Percentiles rank a stretch among this genome's conserved stretches.
These are phyloP conservation scores for Pyxicephalus adspersus DNA, from an alignment of 2,113 vertebrate species.

Conservation along the genomic window DNA sequence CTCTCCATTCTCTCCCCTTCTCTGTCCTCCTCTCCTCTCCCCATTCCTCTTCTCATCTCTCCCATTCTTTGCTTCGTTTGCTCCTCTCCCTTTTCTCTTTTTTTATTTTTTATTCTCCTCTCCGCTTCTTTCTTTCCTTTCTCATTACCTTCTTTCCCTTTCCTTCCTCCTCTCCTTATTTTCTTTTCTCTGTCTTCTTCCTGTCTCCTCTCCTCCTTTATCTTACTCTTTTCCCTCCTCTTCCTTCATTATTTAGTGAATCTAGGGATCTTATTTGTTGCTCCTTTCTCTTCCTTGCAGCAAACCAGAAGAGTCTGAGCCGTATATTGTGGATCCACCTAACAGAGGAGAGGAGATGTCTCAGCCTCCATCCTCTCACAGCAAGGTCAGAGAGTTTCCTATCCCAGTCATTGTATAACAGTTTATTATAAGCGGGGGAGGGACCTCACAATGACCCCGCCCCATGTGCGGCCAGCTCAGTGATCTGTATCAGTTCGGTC, in stretches of 20 bases:
- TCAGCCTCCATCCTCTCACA: slow-evolving; percentile 68
- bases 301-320: slow-evolving; percentile 62
- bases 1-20: neutral
- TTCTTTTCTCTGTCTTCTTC: neutral
- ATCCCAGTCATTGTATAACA: too few species aligned
- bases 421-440: too few species aligned
- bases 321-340: slow-evolving; percentile 69
- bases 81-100: neutral
- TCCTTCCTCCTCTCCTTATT: neutral
- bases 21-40: neutral
- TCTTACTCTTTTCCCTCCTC: neutral
- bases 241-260: neutral
- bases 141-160: neutral
- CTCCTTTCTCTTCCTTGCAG: slow-evolving; percentile 16
- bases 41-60: neutral
- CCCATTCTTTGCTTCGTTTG: neutral
- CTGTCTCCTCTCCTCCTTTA: neutral
- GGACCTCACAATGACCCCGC: too few species aligned
- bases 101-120: neutral
- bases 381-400: slow-evolving; percentile 73
- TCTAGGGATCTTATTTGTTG: neutral
- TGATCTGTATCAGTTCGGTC: too few species aligned
- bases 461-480: too few species aligned
- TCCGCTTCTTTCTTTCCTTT: neutral
- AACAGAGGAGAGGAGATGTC: slow-evolving; percentile 70